Base-by-base conservation (phyloP, 2,113 vertebrate genomes). In the Nothobranchius kuhntae region DNA sequence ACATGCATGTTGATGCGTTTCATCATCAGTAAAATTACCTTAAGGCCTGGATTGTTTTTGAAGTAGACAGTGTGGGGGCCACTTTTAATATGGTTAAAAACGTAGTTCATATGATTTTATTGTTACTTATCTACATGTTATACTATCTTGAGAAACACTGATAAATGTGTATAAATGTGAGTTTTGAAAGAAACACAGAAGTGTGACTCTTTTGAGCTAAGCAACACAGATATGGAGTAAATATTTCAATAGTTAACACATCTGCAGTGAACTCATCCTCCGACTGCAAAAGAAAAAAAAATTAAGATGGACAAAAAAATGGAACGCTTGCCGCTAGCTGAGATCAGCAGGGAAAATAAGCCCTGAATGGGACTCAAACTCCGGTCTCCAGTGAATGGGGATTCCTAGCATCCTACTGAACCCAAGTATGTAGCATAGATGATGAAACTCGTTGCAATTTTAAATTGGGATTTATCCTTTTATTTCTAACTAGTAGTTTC, bases 401-500 rank as follows among this genome's bases (percentile, higher is more conserved):
- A n/a, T n/a, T 50, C 47, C 47, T 17, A 6, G n/a, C 4, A 50
- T 50, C 47, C 15, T n/a, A n/a, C 3, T 50, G 47, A 45, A 45
- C 13, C 44, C 44, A 12, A 13, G 44, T 45, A 1, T 13, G 9
- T 45, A 42, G 40, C 40, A 45, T 50, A 17, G 47, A 50, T 50
- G 47, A 50, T 50, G 47, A 50, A 50, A 50, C 9, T 50, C 47
- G n/a, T 50, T 50, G 47, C 47, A 50, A 50, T 50, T 50, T 50
- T 50, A 17, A n/a, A 17, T 7, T 17, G 15, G 9, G 6, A 17
- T 50, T n/a, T 50, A 50, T 50, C 15, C 7, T n/a, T n/a, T n/a
- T 9, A 50, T 50, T 7, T 17, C 14, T 17, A 17, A 15, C 14
- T 11, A n/a, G 7, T n/a, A n/a, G 47, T 50, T 50, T 50, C 17